Evolutionary conservation across 1,140 invertebrate species (phyloP), one percentile per base, ranked within the genome.

Genomic region (Drosophila quadrilineata): DNA sequence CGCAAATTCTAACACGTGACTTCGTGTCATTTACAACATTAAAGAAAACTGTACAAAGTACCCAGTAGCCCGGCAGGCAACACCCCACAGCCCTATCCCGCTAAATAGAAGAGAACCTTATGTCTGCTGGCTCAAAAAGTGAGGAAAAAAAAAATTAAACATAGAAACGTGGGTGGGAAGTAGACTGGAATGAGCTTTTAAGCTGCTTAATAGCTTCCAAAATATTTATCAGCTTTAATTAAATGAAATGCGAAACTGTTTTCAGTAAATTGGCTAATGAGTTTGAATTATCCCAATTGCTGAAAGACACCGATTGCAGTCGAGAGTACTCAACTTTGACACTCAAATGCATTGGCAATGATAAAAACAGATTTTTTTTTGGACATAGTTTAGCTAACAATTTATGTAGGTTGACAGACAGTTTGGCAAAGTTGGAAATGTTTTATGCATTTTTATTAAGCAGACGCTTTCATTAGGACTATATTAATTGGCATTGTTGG

Each of bases 1-100:
- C 77, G 69, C 77, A 80, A 84, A 84, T 67, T 85, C 69, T 77
- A 84, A 84, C 79, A 84, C 79, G 79, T 84, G 79, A 84, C 79
- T 84, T 85, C 79, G 79, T 84, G 79, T 84, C 79, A 79, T 84
- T 84, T 84, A 68, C 71, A 71, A 56, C 72, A 84, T 85, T 85
- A 56, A 69, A 60, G 35, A 22, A 12, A 36, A 19, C 48, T 29
- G 31, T 21, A 5, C 16, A 49, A 21, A 21, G 33, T 35, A 56
- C 41, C 60, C 64, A 63, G 49, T 75, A 36, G 60, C 63, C 54
- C n/a, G n/a, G n/a, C n/a, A n/a, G n/a, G n/a, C n/a, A n/a, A n/a
- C n/a, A n/a, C n/a, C n/a, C n/a, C n/a, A n/a, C n/a, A n/a, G n/a
- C n/a, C n/a, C n/a, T n/a, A n/a, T n/a, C n/a, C n/a, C n/a, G n/a